phyloP scores from a whole-genome alignment of 2,888 invertebrate genomes.

The Drosophila colorata region DNA sequence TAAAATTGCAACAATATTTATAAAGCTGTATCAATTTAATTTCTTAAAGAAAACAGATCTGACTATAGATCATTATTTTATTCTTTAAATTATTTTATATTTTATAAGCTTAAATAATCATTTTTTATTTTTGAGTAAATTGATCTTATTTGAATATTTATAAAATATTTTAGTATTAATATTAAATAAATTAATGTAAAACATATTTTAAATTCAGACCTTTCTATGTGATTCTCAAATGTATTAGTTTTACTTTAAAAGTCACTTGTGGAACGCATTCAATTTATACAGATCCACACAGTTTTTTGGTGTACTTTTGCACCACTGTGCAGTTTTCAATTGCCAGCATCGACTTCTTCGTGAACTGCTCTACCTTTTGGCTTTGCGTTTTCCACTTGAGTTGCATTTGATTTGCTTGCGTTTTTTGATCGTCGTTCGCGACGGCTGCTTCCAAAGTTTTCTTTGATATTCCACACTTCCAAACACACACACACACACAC shows the following conservation, averaged over 20 bases:
- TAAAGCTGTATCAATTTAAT: too few relatives aligned
- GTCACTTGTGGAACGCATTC: constrained; percentile 34
- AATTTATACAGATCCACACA: neutral
- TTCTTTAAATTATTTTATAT: too few relatives aligned
- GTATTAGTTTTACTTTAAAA: too few relatives aligned
- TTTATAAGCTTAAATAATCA: too few relatives aligned
- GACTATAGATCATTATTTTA: too few relatives aligned
- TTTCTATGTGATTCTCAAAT: neutral
- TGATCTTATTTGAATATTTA: too few relatives aligned
- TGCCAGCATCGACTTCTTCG: constrained; percentile 15
- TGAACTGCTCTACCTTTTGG: constrained; percentile 57
- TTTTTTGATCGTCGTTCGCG: constrained; percentile 6
- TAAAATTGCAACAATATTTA: too few relatives aligned
- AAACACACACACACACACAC: constrained; percentile 5
- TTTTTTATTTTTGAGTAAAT: too few relatives aligned
- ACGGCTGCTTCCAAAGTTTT: constrained; percentile 48
- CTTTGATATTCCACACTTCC: constrained; percentile 36
- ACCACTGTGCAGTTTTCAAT: constrained; percentile 56
- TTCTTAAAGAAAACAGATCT: too few relatives aligned
- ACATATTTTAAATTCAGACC: neutral
- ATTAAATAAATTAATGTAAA: too few relatives aligned
- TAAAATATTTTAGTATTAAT: too few relatives aligned
- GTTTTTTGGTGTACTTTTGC: neutral
- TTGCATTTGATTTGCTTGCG: constrained; percentile 60
- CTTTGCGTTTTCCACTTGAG: constrained; percentile 71